Conservation (phyloP, 1,140 invertebrate species). For the Rhyzopertha dominica region DNA sequence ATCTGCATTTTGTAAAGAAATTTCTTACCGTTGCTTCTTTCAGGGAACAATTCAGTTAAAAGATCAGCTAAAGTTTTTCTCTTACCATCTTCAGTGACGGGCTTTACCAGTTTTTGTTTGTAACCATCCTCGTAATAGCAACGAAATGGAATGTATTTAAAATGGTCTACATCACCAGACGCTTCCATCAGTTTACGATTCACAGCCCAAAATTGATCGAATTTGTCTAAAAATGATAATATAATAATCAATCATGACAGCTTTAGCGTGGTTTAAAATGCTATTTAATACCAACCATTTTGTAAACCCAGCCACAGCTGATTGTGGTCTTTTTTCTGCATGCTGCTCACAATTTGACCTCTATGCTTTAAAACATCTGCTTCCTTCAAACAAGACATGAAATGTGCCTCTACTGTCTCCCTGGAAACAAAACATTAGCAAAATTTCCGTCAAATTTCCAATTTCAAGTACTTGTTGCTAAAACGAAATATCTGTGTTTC, state of each 20-base stretch:
- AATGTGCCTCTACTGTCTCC: slow-evolving; percentile 88
- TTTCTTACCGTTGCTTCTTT: slow-evolving; percentile 50
- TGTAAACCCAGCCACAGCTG: slow-evolving; percentile 91
- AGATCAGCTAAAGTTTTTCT: slow-evolving; percentile 69
- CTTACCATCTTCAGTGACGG: slow-evolving; percentile 66
- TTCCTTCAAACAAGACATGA: slow-evolving; percentile 95
- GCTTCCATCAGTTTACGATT: slow-evolving; percentile 93
- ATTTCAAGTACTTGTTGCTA: slow-evolving; percentile 60
- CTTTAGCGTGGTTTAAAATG: not conserved
- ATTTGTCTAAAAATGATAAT: slow-evolving; percentile 69
- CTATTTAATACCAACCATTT: slow-evolving; percentile 76
- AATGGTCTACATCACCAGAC: slow-evolving; percentile 65
- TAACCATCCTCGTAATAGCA: slow-evolving; percentile 78
- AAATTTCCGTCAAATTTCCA: slow-evolving; percentile 5
- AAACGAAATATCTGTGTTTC: slow-evolving; percentile 73
- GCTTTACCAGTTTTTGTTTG: slow-evolving; percentile 71
- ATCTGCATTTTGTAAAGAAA: too few species aligned
- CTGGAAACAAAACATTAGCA: slow-evolving; percentile 48
- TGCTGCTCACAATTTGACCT: slow-evolving; percentile 83
- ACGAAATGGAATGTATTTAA: slow-evolving; percentile 89
- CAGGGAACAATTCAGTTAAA: slow-evolving; percentile 65
- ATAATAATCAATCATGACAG: slow-evolving; percentile 1
- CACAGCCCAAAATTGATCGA: slow-evolving; percentile 98
- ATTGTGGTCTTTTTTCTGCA: slow-evolving; percentile 98
- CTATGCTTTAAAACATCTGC: slow-evolving; percentile 95